Conservation (phyloP, 2,113 vertebrate genomes). For the Prinia subflava region DNA sequence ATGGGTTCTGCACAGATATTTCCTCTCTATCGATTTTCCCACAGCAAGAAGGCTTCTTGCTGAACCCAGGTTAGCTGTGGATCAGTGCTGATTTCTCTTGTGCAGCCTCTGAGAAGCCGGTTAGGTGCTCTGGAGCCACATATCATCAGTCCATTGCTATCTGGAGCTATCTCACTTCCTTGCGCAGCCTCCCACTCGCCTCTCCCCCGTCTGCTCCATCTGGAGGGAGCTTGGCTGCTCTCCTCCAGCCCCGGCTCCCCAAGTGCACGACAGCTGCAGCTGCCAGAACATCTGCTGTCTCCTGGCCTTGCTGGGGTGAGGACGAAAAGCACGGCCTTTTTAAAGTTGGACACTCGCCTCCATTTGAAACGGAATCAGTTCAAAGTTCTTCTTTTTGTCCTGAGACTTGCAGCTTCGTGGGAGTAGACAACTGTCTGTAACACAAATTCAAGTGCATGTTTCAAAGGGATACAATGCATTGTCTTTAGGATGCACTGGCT, state of each 20-base stretch:
- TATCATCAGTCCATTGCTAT: not conserved
- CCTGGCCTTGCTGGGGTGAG: constrained; percentile 15
- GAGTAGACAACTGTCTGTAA: not conserved
- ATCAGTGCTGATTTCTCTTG: not conserved
- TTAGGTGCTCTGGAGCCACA: constrained; percentile 23
- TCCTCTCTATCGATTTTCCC: constrained; percentile 23
- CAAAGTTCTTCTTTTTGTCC: constrained; percentile 18
- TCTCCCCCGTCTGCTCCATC: constrained; percentile 22
- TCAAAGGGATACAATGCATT: not conserved
- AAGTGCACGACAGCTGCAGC: not conserved
- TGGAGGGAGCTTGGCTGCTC: constrained; percentile 52
- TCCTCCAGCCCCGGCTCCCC: not conserved
- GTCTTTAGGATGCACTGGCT: not conserved
- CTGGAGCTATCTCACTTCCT: not conserved
- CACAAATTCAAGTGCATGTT: not conserved
- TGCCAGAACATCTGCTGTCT: constrained; percentile 71
- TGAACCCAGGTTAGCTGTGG: not conserved
- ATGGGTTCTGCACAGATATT: not conserved
- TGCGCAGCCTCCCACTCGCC: constrained; percentile 3
- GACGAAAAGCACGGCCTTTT: not conserved
- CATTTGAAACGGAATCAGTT: not conserved
- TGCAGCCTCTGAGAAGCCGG: not conserved
- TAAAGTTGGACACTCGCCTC: constrained; percentile 28
- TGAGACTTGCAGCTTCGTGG: not conserved
- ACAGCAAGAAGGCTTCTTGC: not conserved